These are phyloP conservation scores for Sebastiscus albofasciatus DNA, from an alignment of 2,797 vertebrate species.

Conservation along the genomic window DNA sequence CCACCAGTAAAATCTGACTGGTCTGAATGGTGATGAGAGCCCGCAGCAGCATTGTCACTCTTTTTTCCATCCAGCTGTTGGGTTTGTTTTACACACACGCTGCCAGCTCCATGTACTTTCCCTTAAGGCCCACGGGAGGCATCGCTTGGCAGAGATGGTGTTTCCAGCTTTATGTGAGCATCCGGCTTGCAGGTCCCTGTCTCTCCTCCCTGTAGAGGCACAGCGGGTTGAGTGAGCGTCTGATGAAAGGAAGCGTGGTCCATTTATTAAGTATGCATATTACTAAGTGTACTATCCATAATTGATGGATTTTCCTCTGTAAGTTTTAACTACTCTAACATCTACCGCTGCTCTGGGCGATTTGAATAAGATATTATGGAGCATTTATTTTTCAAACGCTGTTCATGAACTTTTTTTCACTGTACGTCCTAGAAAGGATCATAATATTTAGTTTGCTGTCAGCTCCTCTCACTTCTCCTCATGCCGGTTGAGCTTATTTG, in stretches of 20 bases:
- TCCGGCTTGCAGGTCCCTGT: slow-evolving; percentile 4
- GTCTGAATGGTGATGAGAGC: slow-evolving; percentile 10
- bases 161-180: slow-evolving; percentile 45
- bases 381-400: slow-evolving; percentile 8
- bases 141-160: slow-evolving; percentile 32
- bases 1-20: not conserved
- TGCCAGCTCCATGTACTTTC: slow-evolving; percentile 38
- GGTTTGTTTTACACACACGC: slow-evolving; percentile 8
- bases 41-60: not conserved
- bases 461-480: not conserved
- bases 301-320: slow-evolving; percentile 1
- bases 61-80: slow-evolving; percentile 40
- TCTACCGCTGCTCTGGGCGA: not conserved
- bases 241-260: not conserved
- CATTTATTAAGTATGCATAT: slow-evolving; percentile 18
- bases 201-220: slow-evolving; percentile 2
- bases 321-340: not conserved
- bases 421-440: not conserved
- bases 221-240: not conserved
- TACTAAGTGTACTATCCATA: slow-evolving; percentile 13
- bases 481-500: slow-evolving; percentile 4
- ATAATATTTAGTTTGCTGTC: not conserved
- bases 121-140: slow-evolving; percentile 24
- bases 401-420: not conserved
- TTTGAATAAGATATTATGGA: not conserved